phyloP scores from a whole-genome alignment of 2,888 invertebrate genomes.

The Melanophora roralis region DNA sequence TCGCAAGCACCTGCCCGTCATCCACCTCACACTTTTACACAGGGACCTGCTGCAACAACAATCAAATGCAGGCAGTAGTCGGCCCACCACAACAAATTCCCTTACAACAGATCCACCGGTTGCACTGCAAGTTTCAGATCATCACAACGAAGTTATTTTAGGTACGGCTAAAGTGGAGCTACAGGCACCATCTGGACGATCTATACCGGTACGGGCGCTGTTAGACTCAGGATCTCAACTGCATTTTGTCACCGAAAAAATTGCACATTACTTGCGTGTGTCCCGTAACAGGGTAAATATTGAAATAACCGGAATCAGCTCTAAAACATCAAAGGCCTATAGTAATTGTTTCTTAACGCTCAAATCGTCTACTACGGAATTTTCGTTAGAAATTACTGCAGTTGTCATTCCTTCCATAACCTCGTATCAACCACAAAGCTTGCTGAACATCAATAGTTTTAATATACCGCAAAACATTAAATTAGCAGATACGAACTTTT shows the following conservation, averaged over 20 bases:
- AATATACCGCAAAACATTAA: slow-evolving; percentile 6
- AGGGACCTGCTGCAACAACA: neutral
- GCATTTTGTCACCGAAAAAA: too few relatives aligned
- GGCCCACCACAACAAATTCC: neutral
- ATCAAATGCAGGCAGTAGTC: neutral
- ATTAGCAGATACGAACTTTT: neutral
- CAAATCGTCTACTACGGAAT: too few relatives aligned
- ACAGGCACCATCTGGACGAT: neutral
- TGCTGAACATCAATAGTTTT: neutral
- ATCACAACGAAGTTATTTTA: neutral
- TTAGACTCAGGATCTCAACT: neutral
- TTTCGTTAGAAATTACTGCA: too few relatives aligned
- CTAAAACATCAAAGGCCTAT: too few relatives aligned
- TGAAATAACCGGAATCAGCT: too few relatives aligned
- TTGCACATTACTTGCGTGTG: too few relatives aligned
- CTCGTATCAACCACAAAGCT: neutral
- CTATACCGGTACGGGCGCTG: too few relatives aligned
- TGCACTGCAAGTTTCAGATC: neutral
- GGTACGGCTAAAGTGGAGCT: neutral
- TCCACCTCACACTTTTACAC: slow-evolving; percentile 13
- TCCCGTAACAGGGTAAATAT: too few relatives aligned
- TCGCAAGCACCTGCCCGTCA: neutral
- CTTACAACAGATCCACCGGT: neutral
- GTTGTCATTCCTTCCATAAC: too few relatives aligned
- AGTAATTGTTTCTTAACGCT: too few relatives aligned